A percentile compares a stretch with the other conserved stretches of the same genome.
Conservation (phyloP, 2,888 invertebrate species). For the Lobophora halterata region DNA sequence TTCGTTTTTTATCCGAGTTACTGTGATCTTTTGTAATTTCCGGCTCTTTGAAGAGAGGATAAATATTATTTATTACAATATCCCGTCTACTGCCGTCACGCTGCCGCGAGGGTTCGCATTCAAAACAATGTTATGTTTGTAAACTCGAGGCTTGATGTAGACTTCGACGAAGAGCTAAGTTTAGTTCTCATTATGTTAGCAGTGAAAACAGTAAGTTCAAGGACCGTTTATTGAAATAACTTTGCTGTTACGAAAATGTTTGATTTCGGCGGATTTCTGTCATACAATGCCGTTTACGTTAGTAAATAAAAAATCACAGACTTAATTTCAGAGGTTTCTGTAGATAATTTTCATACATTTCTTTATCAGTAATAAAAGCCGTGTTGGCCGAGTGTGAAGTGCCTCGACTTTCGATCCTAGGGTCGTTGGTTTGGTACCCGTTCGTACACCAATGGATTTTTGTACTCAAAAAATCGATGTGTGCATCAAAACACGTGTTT, state of each 20-base stretch:
- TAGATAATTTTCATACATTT: too few relatives aligned
- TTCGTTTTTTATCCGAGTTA: slow-evolving; percentile 23
- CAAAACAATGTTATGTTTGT: slow-evolving; percentile 14
- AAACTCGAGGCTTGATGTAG: not conserved
- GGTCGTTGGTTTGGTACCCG: too few relatives aligned
- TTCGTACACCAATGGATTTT: too few relatives aligned
- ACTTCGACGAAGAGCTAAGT: not conserved
- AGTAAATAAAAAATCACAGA: too few relatives aligned
- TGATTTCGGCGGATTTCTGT: not conserved
- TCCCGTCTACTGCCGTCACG: slow-evolving; percentile 20
- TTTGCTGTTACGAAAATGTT: not conserved
- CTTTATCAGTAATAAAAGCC: too few relatives aligned
- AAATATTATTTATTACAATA: slow-evolving; percentile 42
- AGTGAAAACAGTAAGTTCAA: slow-evolving; percentile 6
- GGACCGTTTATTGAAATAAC: slow-evolving; percentile 2
- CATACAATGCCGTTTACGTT: not conserved
- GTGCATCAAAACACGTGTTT: too few relatives aligned
- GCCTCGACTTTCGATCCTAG: too few relatives aligned
- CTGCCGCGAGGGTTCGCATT: not conserved
- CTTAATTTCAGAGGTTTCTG: too few relatives aligned
- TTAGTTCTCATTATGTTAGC: not conserved
- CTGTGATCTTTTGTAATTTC: slow-evolving; percentile 39
- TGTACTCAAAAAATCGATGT: too few relatives aligned
- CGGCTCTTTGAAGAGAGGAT: slow-evolving; percentile 37
- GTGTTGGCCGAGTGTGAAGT: too few relatives aligned